These are phyloP conservation scores for Ips typographus DNA, from an alignment of 1,140 invertebrate genomes.

Conservation along the genomic window DNA sequence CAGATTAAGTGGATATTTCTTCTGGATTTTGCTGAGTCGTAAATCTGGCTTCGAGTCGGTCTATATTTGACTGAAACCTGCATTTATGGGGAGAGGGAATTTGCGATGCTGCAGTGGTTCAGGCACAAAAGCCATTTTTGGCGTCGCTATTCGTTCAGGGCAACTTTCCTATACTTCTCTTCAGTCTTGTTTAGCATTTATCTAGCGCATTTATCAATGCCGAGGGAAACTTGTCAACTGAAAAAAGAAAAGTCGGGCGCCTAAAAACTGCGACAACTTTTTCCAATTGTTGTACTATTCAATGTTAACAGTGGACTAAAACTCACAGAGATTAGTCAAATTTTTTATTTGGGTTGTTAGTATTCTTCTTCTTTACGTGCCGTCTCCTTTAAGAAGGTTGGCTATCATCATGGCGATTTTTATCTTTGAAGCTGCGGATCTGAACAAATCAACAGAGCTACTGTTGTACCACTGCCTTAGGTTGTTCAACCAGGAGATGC, in stretches of 20 bases:
- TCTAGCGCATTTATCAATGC: conserved; percentile 30
- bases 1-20: conserved; percentile 28
- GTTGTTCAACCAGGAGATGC: no score
- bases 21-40: conserved; percentile 12
- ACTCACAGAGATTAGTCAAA: no score
- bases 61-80: not conserved
- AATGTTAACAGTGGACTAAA: no score
- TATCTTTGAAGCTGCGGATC: no score
- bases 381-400: no score
- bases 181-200: conserved; percentile 34
- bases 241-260: conserved; percentile 33
- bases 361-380: no score
- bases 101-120: not conserved
- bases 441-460: no score
- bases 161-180: conserved; percentile 28
- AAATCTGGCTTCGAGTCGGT: not conserved
- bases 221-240: conserved; percentile 28
- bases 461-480: no score
- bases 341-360: no score
- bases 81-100: not conserved
- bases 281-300: not conserved
- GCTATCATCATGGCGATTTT: no score
- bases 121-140: conserved; percentile 14
- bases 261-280: conserved; percentile 35
- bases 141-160: conserved; percentile 27